phyloP scores from a whole-genome alignment of 2,113 vertebrate species.

The Asarcornis scutulata region DNA sequence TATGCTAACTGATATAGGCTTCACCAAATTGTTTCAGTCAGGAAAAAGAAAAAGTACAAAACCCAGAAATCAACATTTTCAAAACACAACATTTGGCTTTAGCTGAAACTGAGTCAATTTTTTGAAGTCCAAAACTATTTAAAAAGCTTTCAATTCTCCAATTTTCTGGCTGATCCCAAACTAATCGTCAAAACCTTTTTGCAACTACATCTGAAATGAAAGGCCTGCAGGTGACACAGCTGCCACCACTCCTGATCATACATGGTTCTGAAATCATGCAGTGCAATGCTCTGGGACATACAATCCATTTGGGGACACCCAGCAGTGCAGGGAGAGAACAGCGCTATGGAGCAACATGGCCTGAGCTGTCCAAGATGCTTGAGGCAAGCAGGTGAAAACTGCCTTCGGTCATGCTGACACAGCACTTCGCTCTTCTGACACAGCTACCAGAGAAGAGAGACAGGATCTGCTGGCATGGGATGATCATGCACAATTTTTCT shows the following conservation, averaged over 20 bases:
- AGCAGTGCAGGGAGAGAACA: background rate
- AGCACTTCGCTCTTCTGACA: background rate
- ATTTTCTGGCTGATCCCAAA: conserved; percentile 2
- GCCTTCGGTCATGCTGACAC: background rate
- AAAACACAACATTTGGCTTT: background rate
- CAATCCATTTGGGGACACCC: background rate
- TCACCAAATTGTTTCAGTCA: background rate
- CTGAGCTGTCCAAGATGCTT: background rate
- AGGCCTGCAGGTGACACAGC: background rate
- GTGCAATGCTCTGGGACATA: background rate
- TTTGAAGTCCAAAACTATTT: background rate
- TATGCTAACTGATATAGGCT: background rate
- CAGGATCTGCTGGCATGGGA: background rate
- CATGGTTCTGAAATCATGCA: background rate
- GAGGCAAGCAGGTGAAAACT: background rate
- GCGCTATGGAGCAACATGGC: background rate
- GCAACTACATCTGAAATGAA: background rate
- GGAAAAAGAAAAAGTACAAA: background rate
- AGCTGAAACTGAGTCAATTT: background rate
- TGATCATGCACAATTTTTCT: background rate
- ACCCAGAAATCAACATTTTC: background rate
- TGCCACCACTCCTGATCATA: background rate
- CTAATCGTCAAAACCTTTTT: background rate
- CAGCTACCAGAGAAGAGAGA: conserved; percentile 3
- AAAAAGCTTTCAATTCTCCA: background rate